These are phyloP conservation scores for Achlya flavicornis DNA, from an alignment of 2,888 invertebrate species.

Conservation along the genomic window DNA sequence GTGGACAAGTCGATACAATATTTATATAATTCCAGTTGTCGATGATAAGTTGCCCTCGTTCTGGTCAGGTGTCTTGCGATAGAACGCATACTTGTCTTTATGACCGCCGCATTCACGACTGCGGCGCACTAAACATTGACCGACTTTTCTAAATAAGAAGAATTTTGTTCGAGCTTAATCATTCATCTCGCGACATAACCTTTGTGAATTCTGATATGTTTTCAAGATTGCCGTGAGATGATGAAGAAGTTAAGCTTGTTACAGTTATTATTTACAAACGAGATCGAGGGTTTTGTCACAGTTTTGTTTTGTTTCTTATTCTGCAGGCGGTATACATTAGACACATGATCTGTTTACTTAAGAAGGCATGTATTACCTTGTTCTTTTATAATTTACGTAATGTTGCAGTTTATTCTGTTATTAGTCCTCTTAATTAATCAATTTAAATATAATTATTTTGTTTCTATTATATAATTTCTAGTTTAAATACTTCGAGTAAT, in stretches of 20 bases:
- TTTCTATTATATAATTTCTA: conserved; percentile 22
- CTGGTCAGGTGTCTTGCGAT: conserved; percentile 55
- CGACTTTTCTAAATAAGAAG: conserved; percentile 34
- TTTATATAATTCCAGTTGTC: conserved; percentile 56
- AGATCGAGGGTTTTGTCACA: too few relatives aligned
- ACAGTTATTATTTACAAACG: not conserved
- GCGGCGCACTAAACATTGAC: conserved; percentile 45
- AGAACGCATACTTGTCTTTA: conserved; percentile 36
- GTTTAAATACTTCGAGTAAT: too few relatives aligned
- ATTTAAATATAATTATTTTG: too few relatives aligned
- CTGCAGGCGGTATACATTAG: not conserved
- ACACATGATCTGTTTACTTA: not conserved
- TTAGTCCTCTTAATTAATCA: conserved; percentile 16
- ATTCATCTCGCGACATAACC: conserved; percentile 17
- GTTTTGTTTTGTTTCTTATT: not conserved
- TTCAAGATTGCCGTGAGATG: not conserved
- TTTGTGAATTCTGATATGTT: conserved; percentile 17
- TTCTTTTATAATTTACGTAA: not conserved
- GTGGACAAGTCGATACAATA: conserved; percentile 52
- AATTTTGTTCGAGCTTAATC: conserved; percentile 21
- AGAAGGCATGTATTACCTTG: not conserved
- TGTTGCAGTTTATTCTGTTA: conserved; percentile 23
- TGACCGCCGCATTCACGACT: conserved; percentile 37
- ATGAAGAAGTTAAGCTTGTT: not conserved
- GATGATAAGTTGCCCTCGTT: conserved; percentile 60